Percentiles rank a stretch among this genome's conserved stretches.
Evolutionary conservation across 2,888 invertebrate species (phyloP).

Genomic region (Hydraecia micacea): DNA sequence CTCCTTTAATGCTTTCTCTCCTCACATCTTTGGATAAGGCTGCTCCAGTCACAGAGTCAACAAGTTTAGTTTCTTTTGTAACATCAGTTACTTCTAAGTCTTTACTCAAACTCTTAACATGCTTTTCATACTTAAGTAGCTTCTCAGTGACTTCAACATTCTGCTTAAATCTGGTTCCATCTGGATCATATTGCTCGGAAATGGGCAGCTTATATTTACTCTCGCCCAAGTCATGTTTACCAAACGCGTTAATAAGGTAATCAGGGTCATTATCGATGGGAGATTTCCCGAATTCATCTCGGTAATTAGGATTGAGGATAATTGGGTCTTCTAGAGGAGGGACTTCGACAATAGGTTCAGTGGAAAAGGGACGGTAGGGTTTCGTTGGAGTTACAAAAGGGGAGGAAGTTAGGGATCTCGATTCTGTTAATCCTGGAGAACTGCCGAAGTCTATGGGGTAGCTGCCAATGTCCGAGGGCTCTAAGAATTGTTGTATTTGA

Average conservation of each 20-base stretch:
- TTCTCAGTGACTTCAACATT: conserved; percentile 52
- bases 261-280: conserved; percentile 68
- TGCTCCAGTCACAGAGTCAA: conserved; percentile 26
- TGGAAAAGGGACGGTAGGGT: conserved; percentile 83
- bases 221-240: conserved; percentile 21
- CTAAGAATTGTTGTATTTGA: conserved; percentile 72
- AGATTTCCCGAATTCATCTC: conserved; percentile 76
- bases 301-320: conserved; percentile 80
- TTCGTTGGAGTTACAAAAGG: conserved; percentile 76
- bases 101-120: conserved; percentile 50
- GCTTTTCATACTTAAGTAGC: conserved; percentile 48
- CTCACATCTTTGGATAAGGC: conserved; percentile 39
- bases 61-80: conserved; percentile 46
- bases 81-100: conserved; percentile 45
- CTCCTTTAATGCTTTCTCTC: conserved; percentile 26
- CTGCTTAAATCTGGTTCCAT: conserved; percentile 65
- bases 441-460: conserved; percentile 31
- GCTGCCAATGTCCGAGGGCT: conserved; percentile 65
- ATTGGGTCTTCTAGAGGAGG: conserved; percentile 84
- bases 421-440: conserved; percentile 48
- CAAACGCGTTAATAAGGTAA: conserved; percentile 62
- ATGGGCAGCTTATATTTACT: conserved; percentile 80
- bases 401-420: conserved; percentile 77
- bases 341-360: conserved; percentile 77
- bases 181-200: conserved; percentile 83